Percentiles rank a stretch among this genome's conserved stretches.
Evolutionary conservation across 2,113 vertebrate genomes (phyloP).

Genomic region (Heterotilapia buettikoferi): DNA sequence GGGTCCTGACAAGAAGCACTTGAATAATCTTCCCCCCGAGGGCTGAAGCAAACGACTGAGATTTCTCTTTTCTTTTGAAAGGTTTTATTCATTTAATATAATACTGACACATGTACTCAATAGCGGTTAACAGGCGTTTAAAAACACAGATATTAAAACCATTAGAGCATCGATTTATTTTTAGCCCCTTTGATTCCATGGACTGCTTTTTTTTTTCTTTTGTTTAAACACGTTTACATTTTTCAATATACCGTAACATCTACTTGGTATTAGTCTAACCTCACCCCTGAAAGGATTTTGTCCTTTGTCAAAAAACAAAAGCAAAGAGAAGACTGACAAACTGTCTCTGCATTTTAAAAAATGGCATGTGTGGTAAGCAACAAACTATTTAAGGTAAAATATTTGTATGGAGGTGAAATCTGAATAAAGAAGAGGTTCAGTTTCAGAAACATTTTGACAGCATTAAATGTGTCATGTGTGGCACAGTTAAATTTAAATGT

Average conservation of each 20-base stretch:
- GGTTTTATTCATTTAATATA: constrained; percentile 78
- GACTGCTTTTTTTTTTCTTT: constrained; percentile 38
- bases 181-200: constrained; percentile 63
- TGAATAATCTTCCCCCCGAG: neutral
- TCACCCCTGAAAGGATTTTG: constrained; percentile 55
- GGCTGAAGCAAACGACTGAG: neutral
- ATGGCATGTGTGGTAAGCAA: constrained; percentile 59
- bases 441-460: constrained; percentile 35
- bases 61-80: constrained; percentile 60
- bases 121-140: constrained; percentile 78
- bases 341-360: constrained; percentile 46
- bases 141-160: constrained; percentile 81
- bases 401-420: constrained; percentile 31
- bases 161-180: constrained; percentile 63
- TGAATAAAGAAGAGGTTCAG: neutral
- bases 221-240: constrained; percentile 67
- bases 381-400: constrained; percentile 49
- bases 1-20: neutral
- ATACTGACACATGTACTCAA: constrained; percentile 81
- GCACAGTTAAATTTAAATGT: constrained; percentile 46
- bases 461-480: constrained; percentile 46
- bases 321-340: constrained; percentile 41
- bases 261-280: constrained; percentile 68
- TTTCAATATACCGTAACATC: constrained; percentile 74
- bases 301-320: constrained; percentile 39